Evolutionary conservation across 2,888 invertebrate genomes (phyloP), one percentile per base, ranked within the genome.

Genomic region (Macrosoma leucophasiata): DNA sequence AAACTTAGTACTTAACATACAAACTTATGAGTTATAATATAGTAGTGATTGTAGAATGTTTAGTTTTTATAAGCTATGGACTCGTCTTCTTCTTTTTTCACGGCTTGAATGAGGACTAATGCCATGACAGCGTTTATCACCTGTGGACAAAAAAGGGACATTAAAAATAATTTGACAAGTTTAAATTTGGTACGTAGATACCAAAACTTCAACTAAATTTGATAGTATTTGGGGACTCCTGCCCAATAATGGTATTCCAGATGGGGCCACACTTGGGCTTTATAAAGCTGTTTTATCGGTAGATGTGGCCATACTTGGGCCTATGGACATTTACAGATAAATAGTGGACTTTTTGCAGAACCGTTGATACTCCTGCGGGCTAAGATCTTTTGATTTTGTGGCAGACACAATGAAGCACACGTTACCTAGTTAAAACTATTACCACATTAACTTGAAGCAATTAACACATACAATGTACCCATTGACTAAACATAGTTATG

Each of bases 61-160:
- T 17, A 5, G 4, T 17, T 5, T 53, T 87, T 87, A 51, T 84
- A 89, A 6, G 79, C 71, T 37, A 82, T 76, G 1, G 70, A 62
- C 46, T 86, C 86, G 3, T 91, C 88, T 48, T 92, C 90, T 77
- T 93, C 92, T 62, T 91, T 92, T 59, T 88, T 89, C 14, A 93
- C 85, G 2, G 92, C 93, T 67, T 91, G 90, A 6, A 90, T 86
- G 8, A 94, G 85, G 7, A 92, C 84, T 23, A 91, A 52, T 1
- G 91, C 88, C 74, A 93, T 86, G 0, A 90, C 91, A 4, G 87
- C 88, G 55, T 92, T 90, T 33, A 93, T 71, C 3, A 91, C 86
- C 91, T 91, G 77, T 11, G 24, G 35, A 46, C 45, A 18, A 40
- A 36, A 29, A 10, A 12, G 26, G n/a, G 7, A 22, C 15, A 10